Percentiles rank a stretch among this genome's conserved stretches.
Conservation (phyloP, 2,797 vertebrate genomes). For the Gymnodraco acuticeps region DNA sequence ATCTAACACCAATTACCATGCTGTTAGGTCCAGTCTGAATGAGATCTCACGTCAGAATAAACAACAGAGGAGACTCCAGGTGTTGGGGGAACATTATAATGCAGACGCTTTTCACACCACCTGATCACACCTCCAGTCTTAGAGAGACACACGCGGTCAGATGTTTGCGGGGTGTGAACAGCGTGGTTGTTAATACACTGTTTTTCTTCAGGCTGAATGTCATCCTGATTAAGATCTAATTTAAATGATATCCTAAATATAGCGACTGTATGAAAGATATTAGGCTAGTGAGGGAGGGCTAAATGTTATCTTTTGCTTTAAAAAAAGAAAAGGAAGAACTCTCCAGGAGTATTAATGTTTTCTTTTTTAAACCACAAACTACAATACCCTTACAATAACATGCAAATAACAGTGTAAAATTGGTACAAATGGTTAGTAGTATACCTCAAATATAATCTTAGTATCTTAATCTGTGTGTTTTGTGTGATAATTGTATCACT, state of each 20-base stretch:
- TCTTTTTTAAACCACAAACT: not conserved
- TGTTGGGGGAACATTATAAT: conserved; percentile 27
- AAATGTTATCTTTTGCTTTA: not conserved
- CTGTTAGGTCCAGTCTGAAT: conserved; percentile 41
- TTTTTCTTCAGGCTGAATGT: conserved; percentile 8
- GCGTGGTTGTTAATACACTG: not conserved
- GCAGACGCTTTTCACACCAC: conserved; percentile 43
- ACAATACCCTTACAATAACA: not conserved
- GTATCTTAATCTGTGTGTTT: not conserved
- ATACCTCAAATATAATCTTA: not conserved
- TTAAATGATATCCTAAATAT: conserved; percentile 8
- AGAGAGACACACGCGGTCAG: not conserved
- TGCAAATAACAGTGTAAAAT: not conserved
- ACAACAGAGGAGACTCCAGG: conserved; percentile 26
- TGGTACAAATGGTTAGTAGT: not conserved
- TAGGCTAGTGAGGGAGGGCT: too few species aligned
- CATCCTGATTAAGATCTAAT: conserved; percentile 18
- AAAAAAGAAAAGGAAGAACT: not conserved
- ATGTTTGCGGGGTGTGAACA: not conserved
- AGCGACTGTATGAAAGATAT: not conserved
- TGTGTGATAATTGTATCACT: too few species aligned
- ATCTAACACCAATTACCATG: conserved; percentile 53
- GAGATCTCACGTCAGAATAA: conserved; percentile 26
- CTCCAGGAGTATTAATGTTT: not conserved
- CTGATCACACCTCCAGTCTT: conserved; percentile 36